phyloP scores from a whole-genome alignment of 2,888 invertebrate genomes.

The Nemapogon koenigi region DNA sequence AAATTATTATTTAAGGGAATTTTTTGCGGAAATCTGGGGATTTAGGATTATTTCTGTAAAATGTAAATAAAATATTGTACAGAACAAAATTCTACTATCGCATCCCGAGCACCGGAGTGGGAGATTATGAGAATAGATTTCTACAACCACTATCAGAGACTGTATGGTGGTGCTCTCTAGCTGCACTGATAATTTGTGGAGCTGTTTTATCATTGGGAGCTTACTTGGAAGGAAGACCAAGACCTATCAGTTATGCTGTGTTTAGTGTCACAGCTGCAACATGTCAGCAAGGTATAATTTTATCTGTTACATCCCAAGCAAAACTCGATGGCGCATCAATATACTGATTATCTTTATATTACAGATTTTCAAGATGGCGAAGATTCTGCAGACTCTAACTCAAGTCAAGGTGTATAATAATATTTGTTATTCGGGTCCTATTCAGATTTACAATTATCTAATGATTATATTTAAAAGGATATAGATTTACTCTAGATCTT shows the following conservation, averaged over 20 bases:
- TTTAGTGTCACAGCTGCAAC: conserved; percentile 38
- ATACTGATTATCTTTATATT: too few relatives aligned
- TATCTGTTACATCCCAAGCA: too few relatives aligned
- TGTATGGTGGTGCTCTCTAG: conserved; percentile 46
- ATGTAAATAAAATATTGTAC: conserved; percentile 4
- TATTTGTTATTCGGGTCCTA: not conserved
- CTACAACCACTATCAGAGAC: conserved; percentile 46
- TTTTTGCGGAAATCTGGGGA: too few relatives aligned
- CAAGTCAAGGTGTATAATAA: conserved; percentile 36
- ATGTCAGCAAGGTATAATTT: conserved; percentile 21
- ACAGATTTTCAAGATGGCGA: conserved; percentile 47
- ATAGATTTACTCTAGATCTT: too few relatives aligned
- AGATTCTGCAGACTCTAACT: conserved; percentile 26
- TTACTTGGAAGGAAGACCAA: conserved; percentile 29
- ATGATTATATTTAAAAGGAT: conserved; percentile 39
- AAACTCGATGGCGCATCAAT: too few relatives aligned
- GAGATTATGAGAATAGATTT: conserved; percentile 48
- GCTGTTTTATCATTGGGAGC: conserved; percentile 37
- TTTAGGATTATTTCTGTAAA: too few relatives aligned
- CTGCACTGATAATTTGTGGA: conserved; percentile 28
- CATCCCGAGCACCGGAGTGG: conserved; percentile 41
- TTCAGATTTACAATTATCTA: conserved; percentile 45
- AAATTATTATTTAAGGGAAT: too few relatives aligned
- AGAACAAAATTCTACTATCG: conserved; percentile 53
- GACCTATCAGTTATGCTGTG: conserved; percentile 29